phyloP scores from a whole-genome alignment of 2,797 vertebrate genomes.

The Perdix hodgsoniae region DNA sequence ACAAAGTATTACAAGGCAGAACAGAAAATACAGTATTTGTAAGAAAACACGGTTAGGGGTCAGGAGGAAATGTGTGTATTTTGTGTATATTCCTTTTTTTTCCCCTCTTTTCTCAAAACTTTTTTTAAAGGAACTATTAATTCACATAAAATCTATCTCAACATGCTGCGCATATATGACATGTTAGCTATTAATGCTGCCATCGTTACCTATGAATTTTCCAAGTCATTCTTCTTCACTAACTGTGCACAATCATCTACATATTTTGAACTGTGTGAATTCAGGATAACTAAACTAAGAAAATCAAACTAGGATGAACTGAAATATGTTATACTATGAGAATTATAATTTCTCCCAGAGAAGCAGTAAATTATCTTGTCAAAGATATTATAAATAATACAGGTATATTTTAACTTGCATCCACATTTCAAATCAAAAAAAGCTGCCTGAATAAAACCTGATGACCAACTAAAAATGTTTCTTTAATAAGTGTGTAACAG shows the following conservation, averaged over 20 bases:
- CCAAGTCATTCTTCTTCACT: background rate
- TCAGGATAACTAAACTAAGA: background rate
- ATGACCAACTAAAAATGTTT: slow-evolving; percentile 43
- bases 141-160: background rate
- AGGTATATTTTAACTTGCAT: background rate
- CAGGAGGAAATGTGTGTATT: background rate
- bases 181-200: background rate
- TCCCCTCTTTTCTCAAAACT: background rate
- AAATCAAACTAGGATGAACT: slow-evolving; percentile 36
- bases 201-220: background rate
- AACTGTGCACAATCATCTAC: background rate
- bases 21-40: background rate
- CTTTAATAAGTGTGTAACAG: slow-evolving; percentile 70
- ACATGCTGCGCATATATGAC: fast-evolving
- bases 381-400: background rate
- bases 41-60: background rate
- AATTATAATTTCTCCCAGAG: background rate
- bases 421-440: slow-evolving; percentile 1
- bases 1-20: background rate
- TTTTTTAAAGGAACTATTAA: background rate
- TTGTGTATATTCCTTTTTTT: background rate
- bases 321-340: slow-evolving; percentile 7
- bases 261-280: background rate
- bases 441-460: slow-evolving; percentile 10
- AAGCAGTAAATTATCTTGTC: background rate